Evolutionary conservation across 1,140 invertebrate genomes (phyloP), one percentile per base, ranked within the genome.

Genomic region (Drosophila elegans): DNA sequence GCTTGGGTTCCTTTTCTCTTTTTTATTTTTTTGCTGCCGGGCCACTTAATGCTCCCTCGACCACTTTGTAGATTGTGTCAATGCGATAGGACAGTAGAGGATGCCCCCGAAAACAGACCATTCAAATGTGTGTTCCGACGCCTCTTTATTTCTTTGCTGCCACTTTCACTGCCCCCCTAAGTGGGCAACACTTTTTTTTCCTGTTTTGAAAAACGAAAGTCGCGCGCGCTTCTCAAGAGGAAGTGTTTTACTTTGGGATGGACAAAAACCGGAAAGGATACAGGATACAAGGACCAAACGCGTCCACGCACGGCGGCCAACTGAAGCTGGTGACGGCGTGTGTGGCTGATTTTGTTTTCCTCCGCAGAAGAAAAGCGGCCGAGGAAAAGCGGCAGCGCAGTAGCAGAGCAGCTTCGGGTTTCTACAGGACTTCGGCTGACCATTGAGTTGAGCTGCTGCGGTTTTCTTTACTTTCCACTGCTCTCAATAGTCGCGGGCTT

Each of bases 301-400:
- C 64, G 64, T 75, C 63, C 66, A 62, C 46, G 78, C 62, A 82
- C 88, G 74, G 63, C 78, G 73, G 61, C 72, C 88, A 84, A 91
- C 88, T 91, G 88, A 91, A 85, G 55, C 67, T 77, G 81, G 53
- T 73, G 67, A 44, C 36, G 71, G 68, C 77, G 79, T 88, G 90
- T 91, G 83, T 84, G 84, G 80, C 88, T 91, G 83, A 77, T 85
- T 91, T 91, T 91, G 74, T 91, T 75, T 78, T 45, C 53, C 68
- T 44, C 21, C 25, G 71, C 78, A 51, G 21, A 80, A 62, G 61
- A 68, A 72, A 66, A 46, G 38, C 54, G 42, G 36, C 74, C 75
- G 72, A 41, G 6, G 29, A 32, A 32, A 32, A 32, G 5, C 4
- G 29, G 29, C 29, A 32, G 29, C 29, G 29, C 29, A 32, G 29